phyloP scores from a whole-genome alignment of 2,113 vertebrate species.

The Psittacara wagleri region DNA sequence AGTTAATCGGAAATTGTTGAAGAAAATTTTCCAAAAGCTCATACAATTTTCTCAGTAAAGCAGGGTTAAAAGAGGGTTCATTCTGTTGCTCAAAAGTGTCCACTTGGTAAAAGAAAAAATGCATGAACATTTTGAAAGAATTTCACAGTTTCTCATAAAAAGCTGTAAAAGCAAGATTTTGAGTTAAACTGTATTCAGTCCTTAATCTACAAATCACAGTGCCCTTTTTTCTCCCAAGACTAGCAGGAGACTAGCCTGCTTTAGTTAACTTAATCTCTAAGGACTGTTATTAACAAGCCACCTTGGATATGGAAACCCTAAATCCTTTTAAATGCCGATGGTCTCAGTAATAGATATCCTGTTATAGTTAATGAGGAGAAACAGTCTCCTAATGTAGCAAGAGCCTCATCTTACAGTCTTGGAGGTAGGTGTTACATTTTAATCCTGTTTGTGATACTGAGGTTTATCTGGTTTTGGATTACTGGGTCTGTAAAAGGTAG shows the following conservation, averaged over 20 bases:
- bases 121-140: not conserved
- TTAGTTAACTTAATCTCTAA: not conserved
- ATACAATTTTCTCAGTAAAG: not conserved
- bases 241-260: not conserved
- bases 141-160: not conserved
- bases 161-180: not conserved
- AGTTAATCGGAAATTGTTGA: not conserved
- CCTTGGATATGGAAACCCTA: not conserved
- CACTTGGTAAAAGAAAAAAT: not conserved
- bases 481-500: not conserved
- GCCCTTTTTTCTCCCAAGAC: not conserved
- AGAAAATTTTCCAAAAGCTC: not conserved
- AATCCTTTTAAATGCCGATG: not conserved
- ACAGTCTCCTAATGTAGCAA: not conserved
- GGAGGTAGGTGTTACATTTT: not conserved
- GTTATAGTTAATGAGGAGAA: not conserved
- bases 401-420: not conserved
- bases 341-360: not conserved
- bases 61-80: not conserved
- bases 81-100: not conserved
- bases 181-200: not conserved
- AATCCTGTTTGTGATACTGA: not conserved
- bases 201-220: not conserved
- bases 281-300: not conserved
- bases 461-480: not conserved